Conservation (phyloP, 2,888 invertebrate species). For the Pantelozetes paolii region DNA sequence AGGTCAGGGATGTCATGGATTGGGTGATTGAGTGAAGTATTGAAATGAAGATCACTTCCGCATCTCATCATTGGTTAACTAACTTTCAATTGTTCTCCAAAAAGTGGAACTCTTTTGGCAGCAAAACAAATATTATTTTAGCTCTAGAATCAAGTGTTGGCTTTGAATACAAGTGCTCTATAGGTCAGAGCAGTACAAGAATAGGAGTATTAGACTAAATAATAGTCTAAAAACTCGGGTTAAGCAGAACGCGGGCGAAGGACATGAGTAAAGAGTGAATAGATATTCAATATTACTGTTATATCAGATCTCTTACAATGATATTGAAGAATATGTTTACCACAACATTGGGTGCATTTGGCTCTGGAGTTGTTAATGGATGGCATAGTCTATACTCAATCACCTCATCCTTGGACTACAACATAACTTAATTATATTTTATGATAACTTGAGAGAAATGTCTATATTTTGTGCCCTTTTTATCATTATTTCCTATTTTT, state of each 20-base stretch:
- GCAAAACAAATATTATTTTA: not conserved
- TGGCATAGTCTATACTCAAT: not conserved
- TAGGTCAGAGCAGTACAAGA: too few species aligned
- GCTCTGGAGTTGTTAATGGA: not conserved
- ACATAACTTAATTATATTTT: not conserved
- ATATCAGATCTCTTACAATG: not conserved
- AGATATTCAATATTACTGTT: not conserved
- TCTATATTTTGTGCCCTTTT: not conserved
- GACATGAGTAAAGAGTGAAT: not conserved
- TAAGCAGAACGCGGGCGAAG: conserved; percentile 4
- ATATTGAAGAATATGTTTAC: conserved; percentile 18
- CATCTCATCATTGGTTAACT: conserved; percentile 23
- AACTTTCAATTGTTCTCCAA: conserved; percentile 29
- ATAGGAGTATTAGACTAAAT: too few species aligned
- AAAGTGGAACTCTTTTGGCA: conserved; percentile 31
- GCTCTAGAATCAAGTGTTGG: not conserved
- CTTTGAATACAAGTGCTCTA: too few species aligned
- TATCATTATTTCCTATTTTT: not conserved
- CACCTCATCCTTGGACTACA: not conserved
- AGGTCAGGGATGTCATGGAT: conserved; percentile 27
- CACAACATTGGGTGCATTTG: not conserved
- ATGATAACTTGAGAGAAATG: conserved; percentile 7
- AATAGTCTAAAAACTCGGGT: not conserved
- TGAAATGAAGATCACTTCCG: conserved; percentile 33
- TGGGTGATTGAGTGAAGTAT: conserved; percentile 3